Evolutionary conservation across 1,140 invertebrate genomes (phyloP).

Genomic region (Sminthurides bifidus): DNA sequence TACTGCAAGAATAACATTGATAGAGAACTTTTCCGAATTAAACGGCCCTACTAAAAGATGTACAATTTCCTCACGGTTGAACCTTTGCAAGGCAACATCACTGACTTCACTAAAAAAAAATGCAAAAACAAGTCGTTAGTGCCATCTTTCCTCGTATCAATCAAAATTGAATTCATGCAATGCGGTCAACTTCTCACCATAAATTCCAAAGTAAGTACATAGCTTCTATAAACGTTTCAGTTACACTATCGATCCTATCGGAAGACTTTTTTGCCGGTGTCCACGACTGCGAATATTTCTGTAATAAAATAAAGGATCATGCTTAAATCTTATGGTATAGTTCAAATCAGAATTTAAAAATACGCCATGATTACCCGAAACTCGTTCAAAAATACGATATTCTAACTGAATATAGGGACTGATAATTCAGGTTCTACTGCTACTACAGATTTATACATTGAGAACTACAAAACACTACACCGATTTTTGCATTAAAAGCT

Average conservation of each 20-base stretch:
- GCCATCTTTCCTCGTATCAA: too few relatives aligned
- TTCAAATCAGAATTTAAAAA: too few relatives aligned
- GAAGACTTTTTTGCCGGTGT: not conserved
- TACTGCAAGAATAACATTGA: slow-evolving; percentile 45
- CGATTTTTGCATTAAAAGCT: too few relatives aligned
- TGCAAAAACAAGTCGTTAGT: too few relatives aligned
- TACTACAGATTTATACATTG: too few relatives aligned
- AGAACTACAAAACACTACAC: too few relatives aligned
- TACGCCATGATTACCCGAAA: too few relatives aligned
- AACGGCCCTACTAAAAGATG: too few relatives aligned
- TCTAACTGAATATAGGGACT: too few relatives aligned
- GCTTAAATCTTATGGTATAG: slow-evolving; percentile 2
- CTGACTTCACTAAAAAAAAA: slow-evolving; percentile 40
- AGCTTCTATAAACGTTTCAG: slow-evolving; percentile 53
- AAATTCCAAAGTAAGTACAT: slow-evolving; percentile 55
- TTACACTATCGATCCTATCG: slow-evolving; percentile 43
- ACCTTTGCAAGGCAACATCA: slow-evolving; percentile 50
- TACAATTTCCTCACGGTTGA: slow-evolving; percentile 52
- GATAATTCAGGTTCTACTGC: too few relatives aligned
- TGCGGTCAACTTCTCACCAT: slow-evolving; percentile 38
- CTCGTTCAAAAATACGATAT: too few relatives aligned
- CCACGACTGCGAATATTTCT: not conserved
- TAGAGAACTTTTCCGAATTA: slow-evolving; percentile 46
- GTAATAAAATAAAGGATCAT: slow-evolving; percentile 3
- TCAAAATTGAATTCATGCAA: slow-evolving; percentile 42